These are phyloP conservation scores for Mesembrinibis cayennensis DNA, from an alignment of 2,113 vertebrate species.

Conservation along the genomic window DNA sequence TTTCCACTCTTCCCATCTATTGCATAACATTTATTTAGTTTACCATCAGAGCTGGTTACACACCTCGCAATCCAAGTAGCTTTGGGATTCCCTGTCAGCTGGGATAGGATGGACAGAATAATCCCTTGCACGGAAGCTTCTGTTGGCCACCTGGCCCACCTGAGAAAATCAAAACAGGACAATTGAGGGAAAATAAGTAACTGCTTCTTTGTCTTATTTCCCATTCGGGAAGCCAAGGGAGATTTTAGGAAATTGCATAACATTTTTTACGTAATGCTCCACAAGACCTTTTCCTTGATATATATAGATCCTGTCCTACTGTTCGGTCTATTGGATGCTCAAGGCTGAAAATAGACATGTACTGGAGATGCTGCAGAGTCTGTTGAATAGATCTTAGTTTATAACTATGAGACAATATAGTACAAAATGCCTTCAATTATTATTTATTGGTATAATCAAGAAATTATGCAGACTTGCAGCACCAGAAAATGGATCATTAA, in stretches of 20 bases:
- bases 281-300: background rate
- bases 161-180: background rate
- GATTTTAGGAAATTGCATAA: background rate
- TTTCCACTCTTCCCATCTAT: background rate
- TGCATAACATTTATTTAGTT: background rate
- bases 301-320: background rate
- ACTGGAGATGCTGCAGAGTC: background rate
- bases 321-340: background rate
- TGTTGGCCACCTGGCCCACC: background rate
- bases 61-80: background rate
- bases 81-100: background rate
- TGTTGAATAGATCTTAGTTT: background rate
- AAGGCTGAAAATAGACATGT: background rate
- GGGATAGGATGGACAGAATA: background rate
- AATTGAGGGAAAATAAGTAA: background rate
- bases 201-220: background rate
- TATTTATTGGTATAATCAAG: background rate
- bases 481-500: background rate
- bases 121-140: background rate
- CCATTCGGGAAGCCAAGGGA: background rate
- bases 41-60: background rate
- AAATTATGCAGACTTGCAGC: background rate
- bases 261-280: background rate
- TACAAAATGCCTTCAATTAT: background rate
- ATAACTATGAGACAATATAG: background rate